Evolutionary conservation across 2,888 invertebrate species (phyloP).

Genomic region (Pocota personata): DNA sequence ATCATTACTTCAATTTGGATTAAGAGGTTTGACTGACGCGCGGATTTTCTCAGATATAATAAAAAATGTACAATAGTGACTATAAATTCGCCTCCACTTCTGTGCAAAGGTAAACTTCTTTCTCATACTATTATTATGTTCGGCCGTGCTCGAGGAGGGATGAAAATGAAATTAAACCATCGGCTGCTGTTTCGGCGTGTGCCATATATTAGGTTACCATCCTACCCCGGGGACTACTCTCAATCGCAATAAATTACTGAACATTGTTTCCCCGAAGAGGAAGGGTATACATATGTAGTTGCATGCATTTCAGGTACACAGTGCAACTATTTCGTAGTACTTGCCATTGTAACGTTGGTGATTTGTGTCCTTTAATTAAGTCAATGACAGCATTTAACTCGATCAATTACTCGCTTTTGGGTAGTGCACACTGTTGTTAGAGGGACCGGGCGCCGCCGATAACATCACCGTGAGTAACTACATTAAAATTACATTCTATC

Average conservation of each 20-base stretch:
- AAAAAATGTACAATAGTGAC: slow-evolving; percentile 32
- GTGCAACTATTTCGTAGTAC: slow-evolving; percentile 59
- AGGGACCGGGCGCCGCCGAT: slow-evolving; percentile 34
- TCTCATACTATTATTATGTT: neutral
- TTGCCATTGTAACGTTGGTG: slow-evolving; percentile 47
- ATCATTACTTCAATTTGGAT: slow-evolving; percentile 75
- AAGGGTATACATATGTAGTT: slow-evolving; percentile 1
- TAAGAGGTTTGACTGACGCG: slow-evolving; percentile 72
- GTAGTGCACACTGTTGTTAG: neutral
- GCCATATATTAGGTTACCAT: slow-evolving; percentile 69
- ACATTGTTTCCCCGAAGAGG: slow-evolving; percentile 35
- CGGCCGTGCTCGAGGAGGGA: slow-evolving; percentile 4
- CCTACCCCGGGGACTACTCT: neutral
- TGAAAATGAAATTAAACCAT: slow-evolving; percentile 69
- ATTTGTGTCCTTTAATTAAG: slow-evolving; percentile 72
- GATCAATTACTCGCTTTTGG: slow-evolving; percentile 69
- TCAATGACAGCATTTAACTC: slow-evolving; percentile 73
- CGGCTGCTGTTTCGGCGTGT: slow-evolving; percentile 64
- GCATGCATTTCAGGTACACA: neutral
- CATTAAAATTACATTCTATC: slow-evolving; percentile 57
- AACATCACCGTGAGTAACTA: slow-evolving; percentile 43
- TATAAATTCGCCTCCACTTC: slow-evolving; percentile 46
- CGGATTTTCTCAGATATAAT: slow-evolving; percentile 41
- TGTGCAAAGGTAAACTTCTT: slow-evolving; percentile 24
- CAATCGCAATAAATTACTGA: slow-evolving; percentile 54